phyloP scores from a whole-genome alignment of 2,113 vertebrate genomes.

The Suncus etruscus region DNA sequence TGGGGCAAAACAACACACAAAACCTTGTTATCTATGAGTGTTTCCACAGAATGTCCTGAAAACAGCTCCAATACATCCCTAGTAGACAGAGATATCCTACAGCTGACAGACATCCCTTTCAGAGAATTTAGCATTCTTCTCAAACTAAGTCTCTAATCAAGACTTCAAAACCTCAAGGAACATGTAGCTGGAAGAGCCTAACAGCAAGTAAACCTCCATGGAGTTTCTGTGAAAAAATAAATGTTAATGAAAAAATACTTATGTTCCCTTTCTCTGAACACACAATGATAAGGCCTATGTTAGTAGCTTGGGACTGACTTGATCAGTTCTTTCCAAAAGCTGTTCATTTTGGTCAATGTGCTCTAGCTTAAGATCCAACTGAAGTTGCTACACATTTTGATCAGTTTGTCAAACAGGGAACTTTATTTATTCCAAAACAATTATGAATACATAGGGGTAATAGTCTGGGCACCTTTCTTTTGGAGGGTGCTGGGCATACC shows the following conservation, averaged over 20 bases:
- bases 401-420: not conserved
- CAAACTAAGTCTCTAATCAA: not conserved
- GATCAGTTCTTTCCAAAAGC: not conserved
- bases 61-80: not conserved
- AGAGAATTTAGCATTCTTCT: not conserved
- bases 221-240: slow-evolving; percentile 19
- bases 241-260: not conserved
- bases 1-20: not conserved
- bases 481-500: too few species aligned
- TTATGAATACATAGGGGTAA: not conserved
- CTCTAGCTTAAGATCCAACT: not conserved
- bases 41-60: not conserved
- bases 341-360: not conserved
- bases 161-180: slow-evolving; percentile 2
- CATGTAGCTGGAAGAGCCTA: not conserved
- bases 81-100: not conserved
- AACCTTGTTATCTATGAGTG: not conserved
- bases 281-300: not conserved
- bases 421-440: not conserved
- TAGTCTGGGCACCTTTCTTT: not conserved
- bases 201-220: not conserved
- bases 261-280: not conserved
- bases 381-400: not conserved
- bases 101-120: not conserved
- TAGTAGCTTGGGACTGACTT: not conserved